These are phyloP conservation scores for Pollimyrus isidori DNA, from an alignment of 2,113 vertebrate genomes.

Conservation along the genomic window DNA sequence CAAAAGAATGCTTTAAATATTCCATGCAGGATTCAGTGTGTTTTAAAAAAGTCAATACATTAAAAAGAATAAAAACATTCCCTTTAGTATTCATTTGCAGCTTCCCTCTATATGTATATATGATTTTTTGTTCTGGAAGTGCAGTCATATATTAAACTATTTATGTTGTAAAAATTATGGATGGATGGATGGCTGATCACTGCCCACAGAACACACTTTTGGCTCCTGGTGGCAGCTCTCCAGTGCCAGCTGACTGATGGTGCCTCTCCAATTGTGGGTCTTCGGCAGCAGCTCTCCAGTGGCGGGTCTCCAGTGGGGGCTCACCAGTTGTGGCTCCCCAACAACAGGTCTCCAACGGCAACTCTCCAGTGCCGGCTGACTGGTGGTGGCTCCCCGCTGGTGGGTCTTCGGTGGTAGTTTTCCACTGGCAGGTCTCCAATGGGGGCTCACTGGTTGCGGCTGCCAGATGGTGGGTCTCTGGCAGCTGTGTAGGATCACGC, in stretches of 20 bases:
- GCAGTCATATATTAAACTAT: not conserved
- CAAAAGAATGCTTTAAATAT: constrained; percentile 10
- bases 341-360: not conserved
- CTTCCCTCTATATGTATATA: not conserved
- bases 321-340: not conserved
- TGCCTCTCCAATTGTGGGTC: not conserved
- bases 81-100: not conserved
- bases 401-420: not conserved
- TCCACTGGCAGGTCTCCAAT: no score
- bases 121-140: not conserved
- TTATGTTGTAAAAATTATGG: not conserved
- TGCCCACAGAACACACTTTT: not conserved
- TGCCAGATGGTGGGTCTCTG: no score
- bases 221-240: not conserved
- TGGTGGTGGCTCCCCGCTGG: not conserved
- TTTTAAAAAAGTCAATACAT: not conserved
- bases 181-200: not conserved
- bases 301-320: not conserved
- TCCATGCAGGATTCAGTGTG: not conserved
- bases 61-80: constrained; percentile 3
- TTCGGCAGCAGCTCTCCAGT: not conserved
- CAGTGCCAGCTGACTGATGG: not conserved
- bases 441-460: not conserved
- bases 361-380: no score
- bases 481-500: no score